Evolutionary conservation across 2,797 vertebrate species (phyloP), one percentile per base, ranked within the genome.

Genomic region (Gila robusta): DNA sequence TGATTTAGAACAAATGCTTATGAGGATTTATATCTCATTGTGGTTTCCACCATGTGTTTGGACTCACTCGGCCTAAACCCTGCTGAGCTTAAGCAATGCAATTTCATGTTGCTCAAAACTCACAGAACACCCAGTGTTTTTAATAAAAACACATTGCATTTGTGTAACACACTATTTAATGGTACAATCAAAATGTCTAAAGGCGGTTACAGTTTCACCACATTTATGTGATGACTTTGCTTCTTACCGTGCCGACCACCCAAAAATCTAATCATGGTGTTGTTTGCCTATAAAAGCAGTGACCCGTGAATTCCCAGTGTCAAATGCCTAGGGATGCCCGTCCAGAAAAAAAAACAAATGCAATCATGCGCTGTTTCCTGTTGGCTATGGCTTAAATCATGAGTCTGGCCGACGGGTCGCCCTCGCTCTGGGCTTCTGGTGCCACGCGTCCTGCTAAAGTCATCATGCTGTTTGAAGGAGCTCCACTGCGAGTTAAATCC

Each of bases 141-240:
- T 64, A 73, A 79, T 78, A 39, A 87, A 84, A 87, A 74, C 78
- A 81, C 23, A 64, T 79, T 81, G 11, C 28, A 49, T 67, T 41
- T 79, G 52, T 80, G 64, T 56, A 39, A 84, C 26, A 79, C 37
- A n/a, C 52, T 86, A 81, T 77, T 76, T 83, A 86, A n/a, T 56
- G 77, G 32, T 23, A 49, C 47, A 67, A 86, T 88, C n/a, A 41
- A 79, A 83, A 72, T 5, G 78, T 77, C 76, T 71, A 17, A 28
- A 49, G 52, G 35, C 32, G 7, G 71, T 56, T 78, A 21, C 21
- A 35, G 12, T 71, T 69, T 59, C 49, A 70, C 49, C 49, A n/a
- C 35, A 70, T 62, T 78, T 54, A 86, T 47, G 21, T 39, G 81
- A 66, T 7, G 56, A 74, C 54, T 76, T 67, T 54, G 64, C 62